phyloP scores from a whole-genome alignment of 30 jellyfish, hydroid and myxozoan species.

The Hydractinia echinata region DNA sequence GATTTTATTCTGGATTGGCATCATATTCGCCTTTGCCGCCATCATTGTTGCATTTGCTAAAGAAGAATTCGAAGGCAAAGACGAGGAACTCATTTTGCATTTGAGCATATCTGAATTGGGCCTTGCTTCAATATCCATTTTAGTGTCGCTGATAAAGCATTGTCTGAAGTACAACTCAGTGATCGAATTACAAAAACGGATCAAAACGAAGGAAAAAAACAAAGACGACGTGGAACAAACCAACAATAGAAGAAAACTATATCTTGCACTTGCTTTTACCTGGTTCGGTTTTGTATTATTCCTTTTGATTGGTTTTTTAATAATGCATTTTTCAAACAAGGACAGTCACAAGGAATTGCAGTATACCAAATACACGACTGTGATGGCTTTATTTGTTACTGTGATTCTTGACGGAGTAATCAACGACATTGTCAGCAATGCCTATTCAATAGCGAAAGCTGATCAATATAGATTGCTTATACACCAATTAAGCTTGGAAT shows the following conservation, averaged over 20 bases:
- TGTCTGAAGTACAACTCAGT: neutral
- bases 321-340: neutral
- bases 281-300: neutral
- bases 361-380: conserved; percentile 19
- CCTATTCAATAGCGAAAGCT: neutral
- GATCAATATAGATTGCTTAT: conserved; percentile 14
- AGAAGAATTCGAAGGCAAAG: conserved; percentile 20
- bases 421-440: conserved; percentile 9
- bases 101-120: conserved; percentile 9
- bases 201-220: neutral
- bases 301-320: neutral
- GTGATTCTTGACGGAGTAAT: conserved; percentile 7
- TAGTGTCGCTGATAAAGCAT: neutral
- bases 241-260: neutral
- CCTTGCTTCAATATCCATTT: neutral
- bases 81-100: conserved; percentile 14
- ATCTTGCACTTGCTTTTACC: neutral
- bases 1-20: conserved; percentile 21
- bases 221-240: neutral
- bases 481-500: conserved; percentile 10
- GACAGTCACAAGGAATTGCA: neutral
- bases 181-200: conserved; percentile 3
- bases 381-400: neutral
- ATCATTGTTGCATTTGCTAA: neutral
- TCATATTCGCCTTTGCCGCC: neutral